A percentile compares a stretch with the other conserved stretches of the same genome.
Conservation (phyloP, 2,797 vertebrate genomes). For the Thamnophis elegans region DNA sequence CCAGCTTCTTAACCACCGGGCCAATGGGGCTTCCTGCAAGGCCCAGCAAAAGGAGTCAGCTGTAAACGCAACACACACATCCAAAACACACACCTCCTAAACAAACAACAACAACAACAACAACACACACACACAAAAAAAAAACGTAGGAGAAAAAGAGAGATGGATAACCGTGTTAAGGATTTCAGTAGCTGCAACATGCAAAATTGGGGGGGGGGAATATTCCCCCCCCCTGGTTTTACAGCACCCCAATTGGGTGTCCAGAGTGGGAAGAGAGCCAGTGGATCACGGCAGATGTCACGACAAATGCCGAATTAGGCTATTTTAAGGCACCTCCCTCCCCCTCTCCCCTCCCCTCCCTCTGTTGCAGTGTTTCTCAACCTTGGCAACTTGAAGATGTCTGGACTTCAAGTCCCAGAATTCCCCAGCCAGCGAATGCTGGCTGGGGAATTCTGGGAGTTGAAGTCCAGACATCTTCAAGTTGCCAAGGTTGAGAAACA, state of each 20-base stretch:
- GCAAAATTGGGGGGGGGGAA: too few species aligned
- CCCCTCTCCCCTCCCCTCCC: neutral
- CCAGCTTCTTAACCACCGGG: neutral
- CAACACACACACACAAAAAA: neutral
- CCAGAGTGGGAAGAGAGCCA: neutral
- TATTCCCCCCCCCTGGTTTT: neutral
- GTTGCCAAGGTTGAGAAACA: too few species aligned
- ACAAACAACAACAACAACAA: neutral
- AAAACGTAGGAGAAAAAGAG: neutral
- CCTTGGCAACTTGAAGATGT: too few species aligned
- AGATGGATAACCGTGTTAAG: neutral
- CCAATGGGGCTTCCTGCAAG: neutral
- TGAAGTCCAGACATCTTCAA: too few species aligned
- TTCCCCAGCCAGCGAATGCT: too few species aligned
- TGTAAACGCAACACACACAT: fast-evolving
- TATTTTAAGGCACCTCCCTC: neutral
- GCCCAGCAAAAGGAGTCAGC: neutral
- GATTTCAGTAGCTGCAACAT: neutral
- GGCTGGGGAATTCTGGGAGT: too few species aligned
- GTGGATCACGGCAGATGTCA: neutral
- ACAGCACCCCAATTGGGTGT: neutral
- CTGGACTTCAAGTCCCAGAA: too few species aligned
- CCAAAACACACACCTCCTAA: neutral
- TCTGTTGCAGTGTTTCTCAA: too few species aligned
- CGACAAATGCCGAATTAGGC: neutral